A percentile compares a stretch with the other conserved stretches of the same genome.
Evolutionary conservation across 2,113 vertebrate genomes (phyloP).

Genomic region (Anoura caudifer): DNA sequence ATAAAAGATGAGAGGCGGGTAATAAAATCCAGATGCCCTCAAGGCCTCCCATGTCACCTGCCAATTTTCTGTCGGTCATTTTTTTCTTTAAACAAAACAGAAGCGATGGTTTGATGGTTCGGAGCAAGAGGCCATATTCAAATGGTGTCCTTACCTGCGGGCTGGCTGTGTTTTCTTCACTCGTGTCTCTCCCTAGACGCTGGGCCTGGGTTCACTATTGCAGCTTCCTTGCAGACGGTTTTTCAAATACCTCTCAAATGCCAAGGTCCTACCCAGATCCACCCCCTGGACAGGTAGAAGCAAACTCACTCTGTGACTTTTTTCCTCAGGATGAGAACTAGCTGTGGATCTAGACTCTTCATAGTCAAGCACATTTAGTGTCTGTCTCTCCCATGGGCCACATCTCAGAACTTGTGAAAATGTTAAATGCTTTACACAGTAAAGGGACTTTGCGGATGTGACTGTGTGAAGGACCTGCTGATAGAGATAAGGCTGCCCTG

Average conservation of each 20-base stretch:
- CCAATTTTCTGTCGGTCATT: slow-evolving; percentile 14
- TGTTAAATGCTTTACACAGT: neutral
- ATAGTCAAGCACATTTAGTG: neutral
- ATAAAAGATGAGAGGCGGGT: slow-evolving; percentile 69
- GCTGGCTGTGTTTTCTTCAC: slow-evolving; percentile 60
- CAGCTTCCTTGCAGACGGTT: neutral
- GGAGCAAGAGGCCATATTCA: slow-evolving; percentile 66
- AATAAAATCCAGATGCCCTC: slow-evolving; percentile 60
- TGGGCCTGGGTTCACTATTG: neutral
- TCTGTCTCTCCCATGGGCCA: neutral
- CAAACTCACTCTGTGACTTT: neutral
- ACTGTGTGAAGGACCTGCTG: neutral
- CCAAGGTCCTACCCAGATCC: neutral
- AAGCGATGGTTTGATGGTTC: neutral
- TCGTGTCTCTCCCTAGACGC: neutral
- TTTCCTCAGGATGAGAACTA: neutral
- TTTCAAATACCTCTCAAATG: neutral
- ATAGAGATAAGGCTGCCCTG: too few relatives aligned
- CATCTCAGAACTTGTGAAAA: neutral
- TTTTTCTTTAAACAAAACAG: slow-evolving; percentile 42
- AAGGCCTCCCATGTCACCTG: slow-evolving; percentile 35
- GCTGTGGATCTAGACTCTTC: neutral
- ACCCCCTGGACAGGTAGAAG: neutral
- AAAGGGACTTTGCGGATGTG: neutral
- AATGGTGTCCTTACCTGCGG: slow-evolving; percentile 37